These are phyloP conservation scores for Andinoacara biseriatus DNA, from an alignment of 2,113 vertebrate species.

Conservation along the genomic window DNA sequence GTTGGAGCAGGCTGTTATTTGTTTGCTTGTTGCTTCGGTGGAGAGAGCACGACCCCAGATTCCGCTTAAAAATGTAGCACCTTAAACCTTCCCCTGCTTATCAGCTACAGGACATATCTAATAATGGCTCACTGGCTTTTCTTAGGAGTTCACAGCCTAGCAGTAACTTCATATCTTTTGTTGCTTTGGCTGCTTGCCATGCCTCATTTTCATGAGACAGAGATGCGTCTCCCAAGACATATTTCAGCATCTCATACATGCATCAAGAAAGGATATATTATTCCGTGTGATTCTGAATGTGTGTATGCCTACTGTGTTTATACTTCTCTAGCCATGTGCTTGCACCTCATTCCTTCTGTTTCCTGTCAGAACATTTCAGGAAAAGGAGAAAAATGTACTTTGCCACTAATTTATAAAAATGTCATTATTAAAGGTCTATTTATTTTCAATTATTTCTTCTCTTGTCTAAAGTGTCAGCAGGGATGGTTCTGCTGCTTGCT, in stretches of 20 bases:
- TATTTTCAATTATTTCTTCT: neutral
- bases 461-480: constrained; percentile 51
- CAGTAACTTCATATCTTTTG: neutral
- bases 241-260: neutral
- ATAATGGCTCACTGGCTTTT: neutral
- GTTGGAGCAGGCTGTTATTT: neutral
- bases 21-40: neutral
- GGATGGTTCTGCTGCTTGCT: constrained; percentile 39
- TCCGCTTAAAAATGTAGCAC: neutral
- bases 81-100: neutral
- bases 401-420: neutral
- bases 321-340: neutral
- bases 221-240: neutral
- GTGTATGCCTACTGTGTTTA: neutral
- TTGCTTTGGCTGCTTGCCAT: constrained; percentile 5
- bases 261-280: neutral
- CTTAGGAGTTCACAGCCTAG: neutral
- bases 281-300: neutral
- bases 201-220: neutral
- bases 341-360: neutral
- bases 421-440: neutral
- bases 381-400: neutral
- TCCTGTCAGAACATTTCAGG: neutral
- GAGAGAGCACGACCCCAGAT: neutral
- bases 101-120: neutral